Evolutionary conservation across 2,888 invertebrate genomes (phyloP).

Genomic region (Troides helena): DNA sequence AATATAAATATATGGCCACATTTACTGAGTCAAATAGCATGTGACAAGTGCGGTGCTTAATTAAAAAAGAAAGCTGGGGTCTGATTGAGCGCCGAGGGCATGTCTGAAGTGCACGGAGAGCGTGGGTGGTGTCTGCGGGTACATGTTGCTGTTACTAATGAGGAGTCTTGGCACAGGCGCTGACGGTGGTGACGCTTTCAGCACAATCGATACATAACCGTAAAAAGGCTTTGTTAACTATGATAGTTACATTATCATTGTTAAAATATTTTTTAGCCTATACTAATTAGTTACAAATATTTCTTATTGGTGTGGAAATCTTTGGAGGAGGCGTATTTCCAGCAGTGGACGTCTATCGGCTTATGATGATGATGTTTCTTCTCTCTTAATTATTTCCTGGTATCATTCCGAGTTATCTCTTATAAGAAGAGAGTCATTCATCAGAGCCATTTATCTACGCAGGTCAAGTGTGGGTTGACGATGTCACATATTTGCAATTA

Average conservation of each 20-base stretch:
- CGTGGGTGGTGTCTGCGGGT: slow-evolving; percentile 22
- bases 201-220: slow-evolving; percentile 5
- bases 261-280: too few species aligned
- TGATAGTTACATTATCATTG: background rate
- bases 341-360: too few species aligned
- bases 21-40: slow-evolving; percentile 27
- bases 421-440: too few species aligned
- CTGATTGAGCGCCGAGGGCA: slow-evolving; percentile 26
- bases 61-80: slow-evolving; percentile 28
- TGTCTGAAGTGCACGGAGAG: slow-evolving; percentile 25
- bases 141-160: slow-evolving; percentile 28
- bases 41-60: slow-evolving; percentile 24
- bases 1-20: slow-evolving; percentile 22
- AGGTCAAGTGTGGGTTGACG: too few species aligned
- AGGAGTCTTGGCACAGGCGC: slow-evolving; percentile 23
- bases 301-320: too few species aligned
- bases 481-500: too few species aligned
- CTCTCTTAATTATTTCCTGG: too few species aligned
- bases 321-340: too few species aligned
- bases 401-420: too few species aligned
- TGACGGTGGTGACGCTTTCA: slow-evolving; percentile 2
- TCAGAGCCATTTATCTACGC: too few species aligned
- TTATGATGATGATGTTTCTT: too few species aligned
- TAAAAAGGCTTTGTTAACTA: background rate
- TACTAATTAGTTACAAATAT: too few species aligned